Evolutionary conservation across 2,797 vertebrate genomes (phyloP), one percentile per base, ranked within the genome.

Genomic region (Galaxias olidus): DNA sequence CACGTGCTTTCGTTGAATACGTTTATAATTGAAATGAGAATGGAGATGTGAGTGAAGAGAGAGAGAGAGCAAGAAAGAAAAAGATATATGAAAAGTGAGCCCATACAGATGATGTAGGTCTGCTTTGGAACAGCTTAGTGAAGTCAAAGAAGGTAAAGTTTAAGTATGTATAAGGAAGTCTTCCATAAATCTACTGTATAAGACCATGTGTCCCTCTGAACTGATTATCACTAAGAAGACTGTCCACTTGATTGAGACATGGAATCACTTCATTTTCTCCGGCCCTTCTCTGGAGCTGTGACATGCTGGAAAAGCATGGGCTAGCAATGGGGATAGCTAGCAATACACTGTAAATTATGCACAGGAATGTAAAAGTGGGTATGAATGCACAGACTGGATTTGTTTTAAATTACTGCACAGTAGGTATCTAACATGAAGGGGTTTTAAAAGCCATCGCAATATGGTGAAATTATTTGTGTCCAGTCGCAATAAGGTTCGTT

Each of bases 281-380:
- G 75, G 67, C 65, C 72, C 64, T 69, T 65, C 10, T 69, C 43
- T 45, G 61, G 75, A 30, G 30, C 64, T 79, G 77, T 70, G 68
- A 45, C 43, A 61, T 64, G 73, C 42, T 53, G 66, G 72, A 67
- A 66, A 19, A 66, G 58, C 64, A 45, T 63, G 64, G 76, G 59
- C 70, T 75, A 59, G 40, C 59, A 66, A 72, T 71, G 57, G 65
- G 30, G 58, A 63, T 40, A 51, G 66, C 52, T 78, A 61, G 71
- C 63, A 67, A 71, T 65, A 72, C 64, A 80, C 67, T 61, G 67
- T 66, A 75, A 63, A 79, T 81, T 76, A 86, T 89, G 87, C 84
- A 86, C 83, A 84, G 81, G 74, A 73, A 74, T 71, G 70, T 71
- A 66, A 68, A 47, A 47, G 45, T 47, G 45, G 64, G 74, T 65